These are phyloP conservation scores for Tuberolachnus salignus DNA, from an alignment of 2,888 invertebrate genomes.

Conservation along the genomic window DNA sequence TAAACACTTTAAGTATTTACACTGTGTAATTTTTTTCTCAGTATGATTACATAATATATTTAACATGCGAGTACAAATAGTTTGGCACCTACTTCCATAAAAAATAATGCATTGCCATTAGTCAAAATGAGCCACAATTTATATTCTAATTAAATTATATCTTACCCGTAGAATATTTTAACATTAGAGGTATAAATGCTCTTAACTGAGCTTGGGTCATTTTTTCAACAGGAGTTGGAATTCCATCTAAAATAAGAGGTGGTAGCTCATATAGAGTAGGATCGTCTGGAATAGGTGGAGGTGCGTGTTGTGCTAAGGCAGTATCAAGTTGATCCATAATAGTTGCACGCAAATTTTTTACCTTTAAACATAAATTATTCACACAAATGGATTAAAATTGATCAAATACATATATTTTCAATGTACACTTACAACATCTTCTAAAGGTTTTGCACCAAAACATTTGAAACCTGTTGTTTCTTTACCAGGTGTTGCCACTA, in stretches of 20 bases:
- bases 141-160: neutral
- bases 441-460: slow-evolving; percentile 94
- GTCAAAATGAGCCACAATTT: too few relatives aligned
- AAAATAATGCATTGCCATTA: neutral
- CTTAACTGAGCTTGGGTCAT: slow-evolving; percentile 98
- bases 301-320: slow-evolving; percentile 90
- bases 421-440: slow-evolving; percentile 75
- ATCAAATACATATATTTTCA: neutral
- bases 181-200: slow-evolving; percentile 96
- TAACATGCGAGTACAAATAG: neutral
- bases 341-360: slow-evolving; percentile 85
- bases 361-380: slow-evolving; percentile 60
- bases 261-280: slow-evolving; percentile 94
- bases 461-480: slow-evolving; percentile 95
- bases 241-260: slow-evolving; percentile 94
- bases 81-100: neutral
- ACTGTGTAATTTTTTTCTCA: neutral
- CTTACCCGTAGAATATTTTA: slow-evolving; percentile 91
- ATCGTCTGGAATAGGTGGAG: slow-evolving; percentile 85
- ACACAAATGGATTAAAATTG: neutral
- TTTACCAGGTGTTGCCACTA: slow-evolving; percentile 95
- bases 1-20: too few relatives aligned
- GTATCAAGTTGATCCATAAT: slow-evolving; percentile 95
- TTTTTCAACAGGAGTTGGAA: slow-evolving; percentile 97
- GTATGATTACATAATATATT: neutral